phyloP scores from a whole-genome alignment of 2,797 vertebrate species.

The Coilia nasus region DNA sequence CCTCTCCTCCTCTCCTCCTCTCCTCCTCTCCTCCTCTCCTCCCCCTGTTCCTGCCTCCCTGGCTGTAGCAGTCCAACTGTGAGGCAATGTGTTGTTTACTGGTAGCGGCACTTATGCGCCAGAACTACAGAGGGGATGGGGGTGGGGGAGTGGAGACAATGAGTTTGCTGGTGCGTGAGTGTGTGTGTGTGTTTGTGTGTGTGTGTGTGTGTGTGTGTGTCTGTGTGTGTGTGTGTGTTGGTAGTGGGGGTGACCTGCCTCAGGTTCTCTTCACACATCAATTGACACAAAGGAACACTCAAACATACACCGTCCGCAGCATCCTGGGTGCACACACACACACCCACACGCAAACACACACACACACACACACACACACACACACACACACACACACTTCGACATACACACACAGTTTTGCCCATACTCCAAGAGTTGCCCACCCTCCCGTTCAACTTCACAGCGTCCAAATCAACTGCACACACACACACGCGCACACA shows the following conservation, averaged over 20 bases:
- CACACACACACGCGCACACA: constrained; percentile 65
- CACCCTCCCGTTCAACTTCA: constrained; percentile 73
- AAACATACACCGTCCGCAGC: not conserved
- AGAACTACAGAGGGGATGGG: constrained; percentile 68
- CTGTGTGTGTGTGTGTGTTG: too few relatives aligned
- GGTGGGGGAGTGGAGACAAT: too few relatives aligned
- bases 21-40: too few relatives aligned
- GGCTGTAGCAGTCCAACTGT: constrained; percentile 78
- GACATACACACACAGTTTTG: constrained; percentile 38
- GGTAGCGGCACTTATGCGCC: constrained; percentile 69
- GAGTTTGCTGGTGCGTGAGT: constrained; percentile 42
- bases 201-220: constrained; percentile 33
- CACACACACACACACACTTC: constrained; percentile 49
- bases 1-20: constrained; percentile 17
- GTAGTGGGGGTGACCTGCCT: not conserved
- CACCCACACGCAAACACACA: constrained; percentile 42
- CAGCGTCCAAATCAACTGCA: constrained; percentile 83
- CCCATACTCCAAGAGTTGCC: constrained; percentile 49
- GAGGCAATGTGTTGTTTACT: constrained; percentile 86
- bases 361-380: constrained; percentile 46
- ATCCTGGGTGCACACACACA: constrained; percentile 37
- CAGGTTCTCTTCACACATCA: not conserved
- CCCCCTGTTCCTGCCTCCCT: constrained; percentile 55
- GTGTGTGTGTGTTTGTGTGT: constrained; percentile 20
- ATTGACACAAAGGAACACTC: too few relatives aligned